Evolutionary conservation across 2,113 vertebrate species (phyloP), one percentile per base, ranked within the genome.

Genomic region (Cariama cristata): DNA sequence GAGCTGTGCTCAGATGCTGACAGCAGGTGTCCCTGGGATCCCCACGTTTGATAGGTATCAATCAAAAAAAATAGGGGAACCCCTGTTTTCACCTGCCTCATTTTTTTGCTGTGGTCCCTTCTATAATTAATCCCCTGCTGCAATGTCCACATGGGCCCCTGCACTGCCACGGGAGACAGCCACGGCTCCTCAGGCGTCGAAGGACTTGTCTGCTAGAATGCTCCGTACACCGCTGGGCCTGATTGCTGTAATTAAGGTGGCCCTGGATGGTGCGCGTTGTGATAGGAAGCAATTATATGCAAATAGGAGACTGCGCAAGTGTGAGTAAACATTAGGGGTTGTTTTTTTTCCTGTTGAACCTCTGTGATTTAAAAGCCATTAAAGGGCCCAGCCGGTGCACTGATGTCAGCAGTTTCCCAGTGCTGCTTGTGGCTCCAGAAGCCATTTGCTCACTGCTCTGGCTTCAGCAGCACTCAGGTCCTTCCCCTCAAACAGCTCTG

Each of bases 231-330:
- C 23, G 67, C 60, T 56, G n/a, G 23, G n/a, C n/a, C 79, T 89
- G 93, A 79, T 79, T 32, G 91, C 93, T 71, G 52, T 89, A 88
- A 94, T 96, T 96, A 86, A 82, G 77, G 72, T 35, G 68, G 55
- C 2, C 5, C 47, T 15, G 75, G 38, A 33, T 83, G 59, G 20
- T 76, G 33, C 19, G 20, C 56, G 92, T 84, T 88, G 97, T 93
- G 96, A 96, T 94, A 89, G 68, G 89, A 97, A 96, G 85, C 93
- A 90, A 97, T 97, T 97, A 88, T 64, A 96, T 93, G 95, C 94
- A 97, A 93, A 96, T 94, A 72, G 93, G 90, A 58, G 64, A 47
- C 86, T 9, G 40, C 2, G 4, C 53, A 64, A 90, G 85, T 88
- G 84, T 90, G 96, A 94, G 94, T 91, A 96, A 97, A 95, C 80